A percentile compares a stretch with the other conserved stretches of the same genome.
Evolutionary conservation across 2,797 vertebrate species (phyloP).

Genomic region (Bovichtus diacanthus): DNA sequence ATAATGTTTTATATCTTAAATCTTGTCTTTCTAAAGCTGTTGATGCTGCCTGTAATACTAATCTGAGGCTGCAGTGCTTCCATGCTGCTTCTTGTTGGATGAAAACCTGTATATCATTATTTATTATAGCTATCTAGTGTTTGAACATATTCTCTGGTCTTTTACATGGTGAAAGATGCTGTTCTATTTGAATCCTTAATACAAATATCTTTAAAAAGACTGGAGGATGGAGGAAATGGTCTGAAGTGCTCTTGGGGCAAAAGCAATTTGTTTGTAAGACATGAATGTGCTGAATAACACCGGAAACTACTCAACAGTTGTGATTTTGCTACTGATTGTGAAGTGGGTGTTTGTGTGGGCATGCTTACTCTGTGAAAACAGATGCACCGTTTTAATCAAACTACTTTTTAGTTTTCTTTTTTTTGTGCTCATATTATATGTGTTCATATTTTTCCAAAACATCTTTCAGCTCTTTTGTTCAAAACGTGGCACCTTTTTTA

Average conservation of each 20-base stretch:
- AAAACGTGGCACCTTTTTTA: background rate
- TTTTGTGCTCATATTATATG: background rate
- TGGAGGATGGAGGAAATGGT: too few relatives aligned
- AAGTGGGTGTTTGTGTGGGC: background rate
- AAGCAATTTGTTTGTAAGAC: constrained; percentile 13
- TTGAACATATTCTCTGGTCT: background rate
- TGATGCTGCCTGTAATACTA: background rate
- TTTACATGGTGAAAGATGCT: background rate
- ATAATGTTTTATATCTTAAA: background rate
- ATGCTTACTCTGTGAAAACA: background rate
- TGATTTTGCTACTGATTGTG: constrained; percentile 26
- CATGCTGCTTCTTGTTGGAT: background rate
- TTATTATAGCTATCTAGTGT: background rate
- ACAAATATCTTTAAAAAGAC: too few relatives aligned
- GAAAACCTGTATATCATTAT: background rate
- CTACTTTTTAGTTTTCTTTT: background rate
- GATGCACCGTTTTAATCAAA: background rate
- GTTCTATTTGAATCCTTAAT: background rate
- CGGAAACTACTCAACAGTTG: constrained; percentile 10
- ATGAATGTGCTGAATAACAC: constrained; percentile 30
- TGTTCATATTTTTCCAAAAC: background rate
- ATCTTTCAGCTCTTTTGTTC: background rate
- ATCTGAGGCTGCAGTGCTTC: background rate
- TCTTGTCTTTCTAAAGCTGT: background rate
- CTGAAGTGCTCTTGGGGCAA: background rate